phyloP scores from a whole-genome alignment of 2,113 vertebrate species.

The Mohoua ochrocephala region DNA sequence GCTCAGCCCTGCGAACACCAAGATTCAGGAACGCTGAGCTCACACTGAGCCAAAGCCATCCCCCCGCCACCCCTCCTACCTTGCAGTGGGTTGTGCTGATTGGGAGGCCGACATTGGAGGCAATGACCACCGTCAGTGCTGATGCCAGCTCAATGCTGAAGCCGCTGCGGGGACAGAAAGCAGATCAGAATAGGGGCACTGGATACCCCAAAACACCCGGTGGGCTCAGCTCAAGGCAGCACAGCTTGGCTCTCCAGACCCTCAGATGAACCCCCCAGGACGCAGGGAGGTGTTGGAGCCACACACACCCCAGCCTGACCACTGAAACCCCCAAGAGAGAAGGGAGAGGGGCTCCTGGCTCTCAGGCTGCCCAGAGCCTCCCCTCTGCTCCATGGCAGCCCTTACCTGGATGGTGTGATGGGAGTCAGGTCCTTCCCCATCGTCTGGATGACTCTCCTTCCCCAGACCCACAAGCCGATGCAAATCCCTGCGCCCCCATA shows the following conservation, averaged over 20 bases:
- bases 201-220: neutral
- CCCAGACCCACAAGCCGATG: conserved; percentile 92
- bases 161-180: conserved; percentile 72
- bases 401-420: conserved; percentile 94
- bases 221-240: neutral
- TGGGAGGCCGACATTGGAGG: conserved; percentile 92
- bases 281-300: neutral
- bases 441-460: conserved; percentile 95
- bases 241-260: neutral
- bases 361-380: neutral
- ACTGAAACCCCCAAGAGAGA: neutral
- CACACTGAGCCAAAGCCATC: accelerated
- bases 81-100: conserved; percentile 98
- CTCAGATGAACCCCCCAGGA: accelerated
- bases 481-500: conserved; percentile 92
- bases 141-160: conserved; percentile 97
- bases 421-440: conserved; percentile 96
- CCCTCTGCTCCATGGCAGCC: neutral
- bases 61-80: conserved; percentile 61
- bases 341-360: neutral
- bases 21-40: accelerated
- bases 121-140: conserved; percentile 89
- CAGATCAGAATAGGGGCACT: accelerated
- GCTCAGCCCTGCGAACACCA: neutral
- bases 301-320: accelerated